Conservation (phyloP, 2,888 invertebrate species). For the Leptarthrus brevirostris region DNA sequence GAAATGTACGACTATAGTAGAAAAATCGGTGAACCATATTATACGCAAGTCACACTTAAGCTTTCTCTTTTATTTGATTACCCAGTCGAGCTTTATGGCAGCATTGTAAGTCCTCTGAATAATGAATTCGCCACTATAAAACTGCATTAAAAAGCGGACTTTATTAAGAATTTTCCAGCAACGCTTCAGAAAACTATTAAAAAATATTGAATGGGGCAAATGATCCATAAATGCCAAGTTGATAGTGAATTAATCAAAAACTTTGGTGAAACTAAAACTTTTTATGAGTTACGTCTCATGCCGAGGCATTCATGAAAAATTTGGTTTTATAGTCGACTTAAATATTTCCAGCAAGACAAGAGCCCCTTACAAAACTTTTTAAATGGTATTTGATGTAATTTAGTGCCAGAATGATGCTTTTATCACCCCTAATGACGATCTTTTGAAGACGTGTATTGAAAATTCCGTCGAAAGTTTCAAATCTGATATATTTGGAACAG, state of each 20-base stretch:
- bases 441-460: not conserved
- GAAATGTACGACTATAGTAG: too few species aligned
- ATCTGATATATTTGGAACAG: not conserved
- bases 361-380: slow-evolving; percentile 34
- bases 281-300: slow-evolving; percentile 4
- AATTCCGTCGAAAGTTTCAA: not conserved
- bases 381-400: slow-evolving; percentile 33
- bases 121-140: too few species aligned
- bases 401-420: slow-evolving; percentile 9
- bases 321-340: slow-evolving; percentile 26
- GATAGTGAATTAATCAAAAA: slow-evolving; percentile 40
- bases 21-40: too few species aligned
- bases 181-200: slow-evolving; percentile 24
- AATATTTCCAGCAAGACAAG: not conserved
- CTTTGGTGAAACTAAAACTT: slow-evolving; percentile 2
- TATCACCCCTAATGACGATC: not conserved
- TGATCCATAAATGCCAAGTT: slow-evolving; percentile 23
- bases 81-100: too few species aligned
- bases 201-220: not conserved
- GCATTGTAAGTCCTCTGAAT: too few species aligned
- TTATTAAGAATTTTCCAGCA: not conserved
- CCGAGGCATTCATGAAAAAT: not conserved
- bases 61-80: too few species aligned
- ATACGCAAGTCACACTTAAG: too few species aligned
- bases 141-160: too few species aligned